Base-by-base conservation (phyloP, 2,888 invertebrate species). In the Agriopis aurantiaria region DNA sequence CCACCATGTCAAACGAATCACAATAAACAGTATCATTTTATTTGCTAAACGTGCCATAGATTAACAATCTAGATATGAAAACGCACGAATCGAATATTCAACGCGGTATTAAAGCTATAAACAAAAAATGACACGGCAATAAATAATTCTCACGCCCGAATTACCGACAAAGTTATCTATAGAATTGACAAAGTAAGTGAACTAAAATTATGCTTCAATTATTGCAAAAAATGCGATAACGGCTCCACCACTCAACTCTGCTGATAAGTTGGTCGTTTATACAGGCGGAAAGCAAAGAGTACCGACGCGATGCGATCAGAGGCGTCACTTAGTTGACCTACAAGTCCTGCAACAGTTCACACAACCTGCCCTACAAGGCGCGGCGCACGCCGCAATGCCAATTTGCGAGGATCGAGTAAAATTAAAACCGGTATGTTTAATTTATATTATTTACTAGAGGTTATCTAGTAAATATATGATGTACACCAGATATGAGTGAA, bases 61-160 rank as follows among this genome's bases (percentile, higher is more conserved):
- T 76, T 59, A 72, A 71, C 73, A 58, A 65, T 69, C 9, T 65
- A 74, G 72, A 75, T 77, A 71, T 63, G 70, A 65, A 63, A 46
- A 9, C 33, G 12, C 69, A 69, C 62, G 57, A 58, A 67, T 71
- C 68, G 66, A 61, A 69, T 69, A 53, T 72, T 71, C 74, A 46
- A 49, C 63, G 49, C 52, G 56, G 43, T 60, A 68, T 62, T 68
- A 65, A 45, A 40, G 67, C 65, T 69, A 66, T 66, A 49, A 72
- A 73, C 68, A 57, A 75, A 74, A 71, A 66, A 40, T 65, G 62
- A 72, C 73, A 71, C 8, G 43, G 66, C 69, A 70, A 75, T 77
- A 77, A 74, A 77, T 75, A 63, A 73, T 80, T 79, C 81, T 80
- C 80, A 81, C 78, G 80, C 68, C 69, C 74, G 52, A 67, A 77